phyloP scores from a whole-genome alignment of 2,113 vertebrate species.

The Pteruthius melanotis region DNA sequence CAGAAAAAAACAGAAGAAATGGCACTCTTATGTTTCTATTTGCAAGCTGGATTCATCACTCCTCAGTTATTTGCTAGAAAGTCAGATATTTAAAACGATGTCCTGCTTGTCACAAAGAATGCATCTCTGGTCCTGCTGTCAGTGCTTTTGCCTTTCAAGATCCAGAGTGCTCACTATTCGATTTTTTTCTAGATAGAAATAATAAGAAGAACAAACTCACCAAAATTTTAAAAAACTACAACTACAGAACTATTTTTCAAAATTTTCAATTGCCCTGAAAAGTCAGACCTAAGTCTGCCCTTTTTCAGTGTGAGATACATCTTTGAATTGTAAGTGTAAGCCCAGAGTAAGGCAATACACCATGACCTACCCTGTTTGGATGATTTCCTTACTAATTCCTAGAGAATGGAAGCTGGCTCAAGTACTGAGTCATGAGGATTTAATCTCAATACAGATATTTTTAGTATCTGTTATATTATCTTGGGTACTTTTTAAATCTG shows the following conservation, averaged over 20 bases:
- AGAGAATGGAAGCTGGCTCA: background rate
- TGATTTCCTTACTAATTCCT: background rate
- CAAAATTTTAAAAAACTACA: background rate
- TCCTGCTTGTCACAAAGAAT: background rate
- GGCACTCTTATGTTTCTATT: background rate
- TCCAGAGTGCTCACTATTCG: background rate
- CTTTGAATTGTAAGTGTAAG: background rate
- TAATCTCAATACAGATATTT: slow-evolving; percentile 33
- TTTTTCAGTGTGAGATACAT: background rate
- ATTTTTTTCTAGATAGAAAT: background rate
- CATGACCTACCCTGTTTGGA: background rate
- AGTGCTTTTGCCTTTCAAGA: background rate
- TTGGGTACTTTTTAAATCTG: background rate
- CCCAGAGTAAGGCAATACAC: background rate
- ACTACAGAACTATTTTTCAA: background rate
- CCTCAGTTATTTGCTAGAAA: background rate
- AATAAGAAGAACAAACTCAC: too few species aligned
- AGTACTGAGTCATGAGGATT: slow-evolving; percentile 13
- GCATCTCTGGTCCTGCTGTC: background rate
- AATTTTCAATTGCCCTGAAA: background rate
- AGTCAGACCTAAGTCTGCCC: background rate
- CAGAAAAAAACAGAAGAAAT: background rate
- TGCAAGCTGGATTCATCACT: background rate
- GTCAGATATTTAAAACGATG: background rate
- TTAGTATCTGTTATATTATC: slow-evolving; percentile 47